Evolutionary conservation across 1,140 invertebrate species (phyloP).

Genomic region (Liolophura sinensis): DNA sequence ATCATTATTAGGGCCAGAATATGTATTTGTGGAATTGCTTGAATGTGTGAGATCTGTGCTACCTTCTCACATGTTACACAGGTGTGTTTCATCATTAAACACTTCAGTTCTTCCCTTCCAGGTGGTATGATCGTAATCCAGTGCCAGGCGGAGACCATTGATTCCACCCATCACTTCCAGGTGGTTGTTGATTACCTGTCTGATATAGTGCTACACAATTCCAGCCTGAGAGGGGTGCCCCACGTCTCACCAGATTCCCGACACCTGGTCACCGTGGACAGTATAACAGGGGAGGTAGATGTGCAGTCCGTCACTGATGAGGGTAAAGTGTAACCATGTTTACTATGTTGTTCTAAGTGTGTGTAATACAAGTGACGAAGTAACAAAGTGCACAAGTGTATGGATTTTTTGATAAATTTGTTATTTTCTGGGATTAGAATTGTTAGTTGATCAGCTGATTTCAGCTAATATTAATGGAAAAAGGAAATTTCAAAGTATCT

Average conservation of each 20-base stretch:
- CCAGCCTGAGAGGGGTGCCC: conserved; percentile 69
- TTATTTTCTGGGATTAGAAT: background rate
- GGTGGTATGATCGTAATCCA: conserved; percentile 76
- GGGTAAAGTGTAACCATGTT: conserved; percentile 38
- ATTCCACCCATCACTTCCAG: conserved; percentile 57
- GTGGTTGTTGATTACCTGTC: conserved; percentile 77
- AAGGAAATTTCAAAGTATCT: too few relatives aligned
- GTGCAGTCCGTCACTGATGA: conserved; percentile 70
- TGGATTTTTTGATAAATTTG: conserved; percentile 47
- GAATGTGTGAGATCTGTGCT: background rate
- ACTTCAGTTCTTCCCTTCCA: conserved; percentile 43
- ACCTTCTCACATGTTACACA: background rate
- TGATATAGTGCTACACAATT: conserved; percentile 72
- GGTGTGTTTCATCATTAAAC: background rate
- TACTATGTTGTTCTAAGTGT: conserved; percentile 1
- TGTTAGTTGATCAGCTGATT: too few relatives aligned
- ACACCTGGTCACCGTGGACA: conserved; percentile 72
- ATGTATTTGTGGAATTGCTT: background rate
- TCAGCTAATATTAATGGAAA: too few relatives aligned
- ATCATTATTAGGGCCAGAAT: background rate
- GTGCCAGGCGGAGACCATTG: conserved; percentile 60
- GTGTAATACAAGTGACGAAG: too few relatives aligned
- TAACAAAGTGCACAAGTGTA: background rate
- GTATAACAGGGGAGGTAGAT: conserved; percentile 70
- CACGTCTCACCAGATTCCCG: conserved; percentile 75